Base-by-base conservation (phyloP, 2,113 vertebrate species). In the Gymnobelideus leadbeateri region DNA sequence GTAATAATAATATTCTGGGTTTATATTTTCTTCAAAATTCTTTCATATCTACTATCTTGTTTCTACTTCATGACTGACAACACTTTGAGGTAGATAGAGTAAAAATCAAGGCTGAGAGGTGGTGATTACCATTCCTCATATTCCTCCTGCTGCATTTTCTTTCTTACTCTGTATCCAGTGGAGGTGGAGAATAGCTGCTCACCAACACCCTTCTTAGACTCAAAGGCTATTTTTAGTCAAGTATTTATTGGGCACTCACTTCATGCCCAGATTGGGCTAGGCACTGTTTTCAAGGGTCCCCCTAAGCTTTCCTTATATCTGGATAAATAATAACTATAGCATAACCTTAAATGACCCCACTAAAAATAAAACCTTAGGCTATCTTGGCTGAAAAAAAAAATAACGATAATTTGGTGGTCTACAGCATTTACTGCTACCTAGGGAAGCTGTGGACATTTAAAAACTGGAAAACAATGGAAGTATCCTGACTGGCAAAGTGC, bases 371-470 rank as follows among this genome's bases (percentile, higher is more conserved):
- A 77, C 43, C 51, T 61, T 57, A 50, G 52, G 61, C 46, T 91
- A 51, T 94, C 53, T 90, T 77, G 12, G 49, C 28, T 25, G 50
- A 89, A 94, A 93, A 89, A 94, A 93, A n/a, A 3, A n/a, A 61
- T 91, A 93, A 94, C 84, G 89, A 77, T 89, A 89, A 89, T n/a
- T 31, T 93, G 92, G 47, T 93, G 91, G 53, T 95, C 21, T 23
- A 84, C 2, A 28, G 46, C 97, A 95, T 93, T 96, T 95, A 90
- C 46, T 43, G 90, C 51, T 16, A 84, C n/a, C 68, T 84, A 84
- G 68, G 68, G 68, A 84, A 89, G 46, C 10, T 77, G 8, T 25
- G 14, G 53, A 92, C 46, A 54, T 91, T 61, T 91, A 95, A 96
- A 43, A 94, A 91, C 31, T 25, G 57, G 89, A 7, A 94, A 55